A percentile compares a stretch with the other conserved stretches of the same genome.
phyloP scores from a whole-genome alignment of 2,113 vertebrate species.

The Anolis sagrei region DNA sequence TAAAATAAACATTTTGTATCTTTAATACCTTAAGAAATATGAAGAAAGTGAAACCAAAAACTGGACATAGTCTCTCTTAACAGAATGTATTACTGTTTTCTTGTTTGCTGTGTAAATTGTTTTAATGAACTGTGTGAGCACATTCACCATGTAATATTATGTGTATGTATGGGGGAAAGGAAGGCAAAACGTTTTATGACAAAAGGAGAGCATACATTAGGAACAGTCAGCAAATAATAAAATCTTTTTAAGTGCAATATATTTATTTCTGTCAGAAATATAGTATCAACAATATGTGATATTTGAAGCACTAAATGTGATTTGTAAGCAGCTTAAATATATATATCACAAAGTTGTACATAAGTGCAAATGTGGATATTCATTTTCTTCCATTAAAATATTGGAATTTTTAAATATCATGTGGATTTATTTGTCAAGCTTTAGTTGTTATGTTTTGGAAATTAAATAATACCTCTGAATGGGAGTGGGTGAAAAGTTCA shows the following conservation, averaged over 20 bases:
- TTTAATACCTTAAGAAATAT: slow-evolving; percentile 64
- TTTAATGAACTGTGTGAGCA: slow-evolving; percentile 75
- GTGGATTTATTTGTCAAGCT: slow-evolving; percentile 48
- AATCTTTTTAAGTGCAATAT: slow-evolving; percentile 98
- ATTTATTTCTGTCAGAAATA: slow-evolving; percentile 99
- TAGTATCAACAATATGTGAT: slow-evolving; percentile 90
- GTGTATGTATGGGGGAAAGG: slow-evolving; percentile 65
- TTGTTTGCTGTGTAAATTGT: slow-evolving; percentile 80
- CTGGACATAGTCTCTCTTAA: slow-evolving; percentile 68
- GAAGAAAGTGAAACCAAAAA: slow-evolving; percentile 63
- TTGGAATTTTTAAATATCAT: slow-evolving; percentile 67
- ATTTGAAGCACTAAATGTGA: slow-evolving; percentile 89
- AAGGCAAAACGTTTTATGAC: slow-evolving; percentile 78
- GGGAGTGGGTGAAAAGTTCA: background rate
- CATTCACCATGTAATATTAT: slow-evolving; percentile 75
- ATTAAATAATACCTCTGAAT: background rate
- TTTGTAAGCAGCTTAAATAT: slow-evolving; percentile 89
- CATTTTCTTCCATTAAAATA: slow-evolving; percentile 81
- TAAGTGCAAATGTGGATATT: slow-evolving; percentile 76
- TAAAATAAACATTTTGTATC: slow-evolving; percentile 50
- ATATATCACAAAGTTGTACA: slow-evolving; percentile 83
- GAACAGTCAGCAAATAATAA: slow-evolving; percentile 76
- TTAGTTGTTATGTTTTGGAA: slow-evolving; percentile 2
- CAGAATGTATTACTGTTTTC: slow-evolving; percentile 69
- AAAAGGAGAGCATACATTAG: slow-evolving; percentile 73